Evolutionary conservation across 2,113 vertebrate species (phyloP).

Genomic region (Shinisaurus crocodilurus): DNA sequence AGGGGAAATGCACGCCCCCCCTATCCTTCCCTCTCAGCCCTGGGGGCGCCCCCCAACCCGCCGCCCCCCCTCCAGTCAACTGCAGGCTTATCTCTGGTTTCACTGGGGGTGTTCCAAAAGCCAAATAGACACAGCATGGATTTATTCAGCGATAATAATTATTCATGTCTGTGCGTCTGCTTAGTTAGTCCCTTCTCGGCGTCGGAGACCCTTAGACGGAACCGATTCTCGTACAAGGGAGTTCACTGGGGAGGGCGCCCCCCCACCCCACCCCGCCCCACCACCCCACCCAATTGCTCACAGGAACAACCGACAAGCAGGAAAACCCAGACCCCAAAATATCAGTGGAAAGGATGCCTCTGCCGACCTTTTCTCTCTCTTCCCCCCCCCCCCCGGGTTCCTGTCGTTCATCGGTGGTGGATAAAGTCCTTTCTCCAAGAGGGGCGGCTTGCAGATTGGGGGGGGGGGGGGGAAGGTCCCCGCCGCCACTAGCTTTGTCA

Average conservation of each 20-base stretch:
- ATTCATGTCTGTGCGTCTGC: too few species aligned
- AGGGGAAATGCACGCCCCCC: fast-evolving
- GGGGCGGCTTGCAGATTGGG: background rate
- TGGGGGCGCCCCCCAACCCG: background rate
- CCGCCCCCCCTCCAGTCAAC: too few species aligned
- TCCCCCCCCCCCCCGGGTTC: too few species aligned
- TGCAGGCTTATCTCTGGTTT: background rate
- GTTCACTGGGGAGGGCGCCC: background rate
- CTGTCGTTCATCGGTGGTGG: background rate
- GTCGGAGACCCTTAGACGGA: too few species aligned
- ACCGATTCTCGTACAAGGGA: fast-evolving
- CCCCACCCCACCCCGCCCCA: background rate
- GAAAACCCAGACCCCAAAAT: background rate
- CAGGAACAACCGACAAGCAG: too few species aligned
- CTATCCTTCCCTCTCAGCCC: background rate
- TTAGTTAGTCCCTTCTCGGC: too few species aligned
- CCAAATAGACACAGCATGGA: too few species aligned
- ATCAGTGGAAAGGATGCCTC: background rate
- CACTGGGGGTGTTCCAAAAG: background rate
- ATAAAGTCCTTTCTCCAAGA: background rate
- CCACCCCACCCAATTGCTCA: background rate
- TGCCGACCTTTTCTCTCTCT: background rate
- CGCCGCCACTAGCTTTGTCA: background rate
- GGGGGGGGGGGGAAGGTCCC: background rate
- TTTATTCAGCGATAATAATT: too few species aligned